Evolutionary conservation across 2,113 vertebrate species (phyloP).

Genomic region (Tachysurus vachellii): DNA sequence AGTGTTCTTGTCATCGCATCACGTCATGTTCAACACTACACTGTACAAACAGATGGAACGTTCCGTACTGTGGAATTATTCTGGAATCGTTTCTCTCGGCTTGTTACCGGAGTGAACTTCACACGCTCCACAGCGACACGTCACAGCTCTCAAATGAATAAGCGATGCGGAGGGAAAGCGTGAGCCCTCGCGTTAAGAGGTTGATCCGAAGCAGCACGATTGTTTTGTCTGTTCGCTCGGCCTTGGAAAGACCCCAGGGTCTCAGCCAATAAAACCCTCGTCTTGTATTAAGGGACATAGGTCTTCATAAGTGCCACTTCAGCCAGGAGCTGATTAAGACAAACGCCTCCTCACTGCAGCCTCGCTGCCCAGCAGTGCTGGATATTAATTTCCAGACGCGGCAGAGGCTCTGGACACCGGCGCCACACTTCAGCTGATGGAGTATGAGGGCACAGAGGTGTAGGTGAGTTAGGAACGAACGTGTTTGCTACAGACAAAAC

Average conservation of each 20-base stretch:
- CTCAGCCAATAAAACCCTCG: slow-evolving; percentile 51
- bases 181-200: background rate
- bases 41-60: background rate
- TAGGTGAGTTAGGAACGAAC: background rate
- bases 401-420: slow-evolving; percentile 4
- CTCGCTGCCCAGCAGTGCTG: slow-evolving; percentile 45
- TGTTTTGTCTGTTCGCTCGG: slow-evolving; percentile 45
- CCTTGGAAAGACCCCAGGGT: slow-evolving; percentile 57
- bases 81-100: background rate
- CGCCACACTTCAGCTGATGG: background rate
- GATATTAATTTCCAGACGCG: slow-evolving; percentile 34
- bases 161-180: background rate
- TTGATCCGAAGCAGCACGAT: slow-evolving; percentile 34
- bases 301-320: slow-evolving; percentile 72
- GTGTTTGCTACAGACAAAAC: background rate
- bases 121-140: background rate
- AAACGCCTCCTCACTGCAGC: slow-evolving; percentile 57
- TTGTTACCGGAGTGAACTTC: background rate
- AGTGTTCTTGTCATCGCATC: background rate
- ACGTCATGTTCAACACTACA: background rate
- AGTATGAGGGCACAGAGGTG: background rate
- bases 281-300: slow-evolving; percentile 71
- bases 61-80: background rate
- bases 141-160: background rate
- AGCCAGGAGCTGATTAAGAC: slow-evolving; percentile 65